Evolutionary conservation across 2,888 invertebrate genomes (phyloP), one percentile per base, ranked within the genome.

Genomic region (Dolichopus griseipennis): DNA sequence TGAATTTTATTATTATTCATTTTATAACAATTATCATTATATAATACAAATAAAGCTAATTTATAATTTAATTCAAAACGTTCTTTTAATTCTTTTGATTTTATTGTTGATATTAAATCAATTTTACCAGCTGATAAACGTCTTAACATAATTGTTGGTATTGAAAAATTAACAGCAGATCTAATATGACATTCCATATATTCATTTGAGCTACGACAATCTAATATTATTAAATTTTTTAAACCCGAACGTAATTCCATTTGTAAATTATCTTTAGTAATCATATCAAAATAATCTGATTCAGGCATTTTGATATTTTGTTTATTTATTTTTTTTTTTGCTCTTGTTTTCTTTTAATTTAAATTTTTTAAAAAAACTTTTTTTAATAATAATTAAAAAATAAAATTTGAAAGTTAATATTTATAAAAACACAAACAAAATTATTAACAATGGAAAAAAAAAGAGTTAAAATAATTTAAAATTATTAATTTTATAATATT

Each of bases 91-190:
- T 93, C 93, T 75, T 90, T 87, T 77, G 92, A 93, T 80, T 93
- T 93, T 74, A 95, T 93, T 64, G 94, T 93, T 34, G 93, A 90
- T 66, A 90, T 85, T 73, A 95, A 83, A 81, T 93, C 93, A 75
- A 95, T 92, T 83, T 95, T 95, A 64, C 95, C 95, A 70, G 93
- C 92, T 65, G 93, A 93, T 75, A 96, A 83, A 69, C 96, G 87
- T 68, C 95, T 85, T 76, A 95, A 82, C 92, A 96, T 93, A 72
- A 96, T 93, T 78, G 92, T 92, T 66, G 96, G 95, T 78, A 96
- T 91, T 71, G 93, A 91, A 77, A 96, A 90, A 81, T 95, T 94
- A 67, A 96, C 93, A 68, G 95, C 93, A 72, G 92, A 91, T 74
- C 93, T 86, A 74, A 96, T 90, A 78, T 95, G 95, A 74, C 90